A percentile compares a stretch with the other conserved stretches of the same genome.
These are phyloP conservation scores for Lycopodina hypogea DNA, from an alignment of 37 sponge, comb jelly and placozoan genomes.

Conservation along the genomic window DNA sequence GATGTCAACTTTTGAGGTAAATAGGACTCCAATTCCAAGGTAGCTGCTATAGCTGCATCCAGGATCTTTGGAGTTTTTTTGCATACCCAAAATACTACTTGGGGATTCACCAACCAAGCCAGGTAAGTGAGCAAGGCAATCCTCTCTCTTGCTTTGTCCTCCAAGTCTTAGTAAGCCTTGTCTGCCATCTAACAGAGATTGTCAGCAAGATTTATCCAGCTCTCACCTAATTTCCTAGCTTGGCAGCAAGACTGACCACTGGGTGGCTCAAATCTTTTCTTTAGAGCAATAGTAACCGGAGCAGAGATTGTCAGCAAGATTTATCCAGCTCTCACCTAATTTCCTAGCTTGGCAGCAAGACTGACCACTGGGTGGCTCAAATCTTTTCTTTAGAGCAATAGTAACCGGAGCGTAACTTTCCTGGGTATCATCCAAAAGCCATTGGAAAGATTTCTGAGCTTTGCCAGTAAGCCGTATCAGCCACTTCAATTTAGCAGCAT, in stretches of 20 bases:
- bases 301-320: conserved; percentile 8
- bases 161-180: conserved; percentile 20
- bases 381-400: conserved; percentile 32
- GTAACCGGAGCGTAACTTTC: background rate
- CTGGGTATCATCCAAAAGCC: background rate
- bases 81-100: conserved; percentile 38
- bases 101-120: conserved; percentile 13
- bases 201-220: conserved; percentile 46
- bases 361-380: too few species aligned
- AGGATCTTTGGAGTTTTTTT: conserved; percentile 36
- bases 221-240: too few species aligned
- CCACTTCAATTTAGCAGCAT: conserved; percentile 23
- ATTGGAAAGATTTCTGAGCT: conserved; percentile 17
- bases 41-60: conserved; percentile 39
- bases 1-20: background rate
- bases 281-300: too few species aligned
- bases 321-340: too few species aligned
- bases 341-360: conserved; percentile 35
- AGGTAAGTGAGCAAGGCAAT: conserved; percentile 28
- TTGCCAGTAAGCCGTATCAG: conserved; percentile 35
- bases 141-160: conserved; percentile 25
- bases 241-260: too few species aligned
- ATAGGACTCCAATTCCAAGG: conserved; percentile 54
- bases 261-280: too few species aligned
- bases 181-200: conserved; percentile 11